Percentiles rank a stretch among this genome's conserved stretches.
Conservation (phyloP, 2,797 vertebrate species). For the Urosaurus nigricauda region DNA sequence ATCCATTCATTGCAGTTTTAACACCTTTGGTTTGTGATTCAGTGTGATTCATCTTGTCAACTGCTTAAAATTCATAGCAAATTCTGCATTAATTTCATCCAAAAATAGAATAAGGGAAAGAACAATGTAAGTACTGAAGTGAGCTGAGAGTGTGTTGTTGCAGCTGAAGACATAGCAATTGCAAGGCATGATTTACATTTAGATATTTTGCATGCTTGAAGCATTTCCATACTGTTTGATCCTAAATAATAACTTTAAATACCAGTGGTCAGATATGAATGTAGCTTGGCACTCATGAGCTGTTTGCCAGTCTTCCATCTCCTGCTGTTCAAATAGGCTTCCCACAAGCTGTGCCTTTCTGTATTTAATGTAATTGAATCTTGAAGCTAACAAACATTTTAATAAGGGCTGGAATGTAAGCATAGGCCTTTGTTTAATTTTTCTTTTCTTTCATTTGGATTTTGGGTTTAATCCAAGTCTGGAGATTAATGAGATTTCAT, state of each 20-base stretch:
- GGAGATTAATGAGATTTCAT: background rate
- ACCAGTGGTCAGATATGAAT: constrained; percentile 31
- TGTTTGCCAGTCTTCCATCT: background rate
- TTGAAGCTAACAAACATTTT: constrained; percentile 29
- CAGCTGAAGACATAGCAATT: constrained; percentile 25
- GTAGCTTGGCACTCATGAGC: background rate
- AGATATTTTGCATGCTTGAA: constrained; percentile 6
- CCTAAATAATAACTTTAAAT: constrained; percentile 27
- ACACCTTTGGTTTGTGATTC: constrained; percentile 63
- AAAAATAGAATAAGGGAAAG: constrained; percentile 54
- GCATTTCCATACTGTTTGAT: background rate
- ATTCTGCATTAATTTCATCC: constrained; percentile 58
- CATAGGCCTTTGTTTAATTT: background rate
- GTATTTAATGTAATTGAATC: background rate
- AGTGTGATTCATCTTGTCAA: constrained; percentile 66
- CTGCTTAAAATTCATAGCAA: constrained; percentile 67
- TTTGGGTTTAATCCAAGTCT: constrained; percentile 13
- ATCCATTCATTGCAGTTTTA: constrained; percentile 46
- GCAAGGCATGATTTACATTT: constrained; percentile 41
- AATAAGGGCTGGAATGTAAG: constrained; percentile 10
- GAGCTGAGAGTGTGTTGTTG: constrained; percentile 27
- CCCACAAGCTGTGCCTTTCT: background rate
- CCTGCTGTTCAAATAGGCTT: background rate
- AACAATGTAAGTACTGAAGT: constrained; percentile 42
- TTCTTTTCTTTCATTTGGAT: background rate